Evolutionary conservation across 2,113 vertebrate genomes (phyloP), one percentile per base, ranked within the genome.

Genomic region (Neodontobutis hainanensis): DNA sequence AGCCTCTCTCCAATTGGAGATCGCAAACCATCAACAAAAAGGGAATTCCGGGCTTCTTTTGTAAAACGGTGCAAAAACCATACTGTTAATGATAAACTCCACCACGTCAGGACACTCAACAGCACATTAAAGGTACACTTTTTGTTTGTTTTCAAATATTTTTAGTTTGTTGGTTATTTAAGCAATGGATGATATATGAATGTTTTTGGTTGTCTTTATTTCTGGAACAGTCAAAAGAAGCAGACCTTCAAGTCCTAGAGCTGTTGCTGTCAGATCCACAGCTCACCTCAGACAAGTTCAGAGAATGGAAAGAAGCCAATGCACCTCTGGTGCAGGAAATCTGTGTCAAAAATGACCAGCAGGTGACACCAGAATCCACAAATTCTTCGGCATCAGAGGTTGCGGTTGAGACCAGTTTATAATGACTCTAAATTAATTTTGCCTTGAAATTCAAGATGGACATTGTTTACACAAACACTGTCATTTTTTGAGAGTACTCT

Each of bases 61-160:
- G 91, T 98, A 57, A 98, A 94, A 82, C 94, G 97, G 47, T 95
- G 95, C 86, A 98, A 97, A 93, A 97, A 99, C 71, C 93, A 95
- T 46, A 91, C 87, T 1, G 88, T 98, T 68, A 99, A 99, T 68
- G 94, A 97, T 65, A 97, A 95, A 81, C 92, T 98, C 51, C 97
- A 99, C 84, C 93, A 92, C 70, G 92, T 98, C 73, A 91, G 97
- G 81, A 93, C 95, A 56, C 91, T 99, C 72, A 98, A 96, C 76
- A 99, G 97, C 87, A 98, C 96, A 8, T 90, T 99, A 68, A 99
- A 99, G 96, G 97, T 99, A 91, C 7, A 5, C 49, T 40, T 50
- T 62, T 5, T 7, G 19, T 42, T 44, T 68, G 32, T 46, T 27
- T n/a, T 27, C 6, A 15, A n/a, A 5, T 6, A 12, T 71, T 4